Evolutionary conservation across 2,113 vertebrate genomes (phyloP).

Genomic region (Parus major): DNA sequence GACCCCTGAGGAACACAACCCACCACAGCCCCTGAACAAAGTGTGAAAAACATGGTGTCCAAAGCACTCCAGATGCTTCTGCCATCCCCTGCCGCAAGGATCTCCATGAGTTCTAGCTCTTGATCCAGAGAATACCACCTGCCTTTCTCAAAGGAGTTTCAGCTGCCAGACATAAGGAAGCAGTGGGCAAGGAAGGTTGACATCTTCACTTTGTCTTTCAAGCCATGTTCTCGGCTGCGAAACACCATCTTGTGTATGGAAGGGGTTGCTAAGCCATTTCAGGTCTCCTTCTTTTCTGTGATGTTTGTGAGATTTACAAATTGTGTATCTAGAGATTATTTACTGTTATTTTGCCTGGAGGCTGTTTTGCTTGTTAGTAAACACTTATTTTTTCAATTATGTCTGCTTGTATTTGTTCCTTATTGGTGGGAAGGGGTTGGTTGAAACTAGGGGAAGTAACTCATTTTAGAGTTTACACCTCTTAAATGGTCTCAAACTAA

Average conservation of each 20-base stretch:
- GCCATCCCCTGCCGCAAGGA: accelerated
- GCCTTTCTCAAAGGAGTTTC: background rate
- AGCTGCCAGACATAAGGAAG: background rate
- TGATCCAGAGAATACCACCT: background rate
- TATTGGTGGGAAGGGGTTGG: background rate
- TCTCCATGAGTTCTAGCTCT: background rate
- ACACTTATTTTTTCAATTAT: background rate
- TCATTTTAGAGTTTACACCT: background rate
- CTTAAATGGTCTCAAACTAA: background rate
- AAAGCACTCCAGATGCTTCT: background rate
- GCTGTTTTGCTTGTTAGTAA: accelerated
- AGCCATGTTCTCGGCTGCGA: accelerated
- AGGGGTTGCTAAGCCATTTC: background rate
- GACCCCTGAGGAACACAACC: background rate
- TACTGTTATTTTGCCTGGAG: accelerated
- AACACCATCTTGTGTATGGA: background rate
- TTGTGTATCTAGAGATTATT: background rate
- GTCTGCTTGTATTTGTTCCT: background rate
- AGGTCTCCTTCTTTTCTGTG: background rate
- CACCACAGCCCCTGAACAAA: background rate
- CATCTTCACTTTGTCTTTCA: background rate
- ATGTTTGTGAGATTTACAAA: background rate
- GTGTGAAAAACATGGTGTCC: accelerated
- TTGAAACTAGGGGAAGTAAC: background rate
- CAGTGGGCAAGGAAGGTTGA: accelerated